These are phyloP conservation scores for Drosophila yooni DNA, from an alignment of 2,888 invertebrate species.

Conservation along the genomic window DNA sequence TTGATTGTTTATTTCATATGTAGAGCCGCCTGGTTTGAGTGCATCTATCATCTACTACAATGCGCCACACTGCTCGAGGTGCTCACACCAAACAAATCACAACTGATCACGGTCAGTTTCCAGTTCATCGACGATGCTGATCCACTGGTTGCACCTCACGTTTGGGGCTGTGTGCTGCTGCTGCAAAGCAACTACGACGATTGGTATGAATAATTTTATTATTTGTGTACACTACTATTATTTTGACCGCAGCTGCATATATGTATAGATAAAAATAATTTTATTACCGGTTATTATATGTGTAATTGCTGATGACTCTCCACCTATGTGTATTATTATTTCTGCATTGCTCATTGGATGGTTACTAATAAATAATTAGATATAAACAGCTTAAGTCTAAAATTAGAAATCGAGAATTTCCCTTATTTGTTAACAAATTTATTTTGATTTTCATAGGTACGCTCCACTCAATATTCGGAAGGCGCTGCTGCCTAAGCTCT, in stretches of 20 bases:
- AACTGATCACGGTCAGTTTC: conserved; percentile 87
- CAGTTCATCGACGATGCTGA: conserved; percentile 89
- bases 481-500: conserved; percentile 90
- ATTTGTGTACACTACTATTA: background rate
- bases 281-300: background rate
- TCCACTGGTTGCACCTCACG: conserved; percentile 87
- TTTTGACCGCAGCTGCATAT: background rate
- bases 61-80: conserved; percentile 86
- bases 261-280: background rate
- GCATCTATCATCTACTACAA: conserved; percentile 88
- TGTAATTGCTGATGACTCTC: background rate
- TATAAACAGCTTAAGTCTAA: background rate
- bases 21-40: conserved; percentile 89
- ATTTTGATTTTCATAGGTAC: conserved; percentile 66
- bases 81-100: conserved; percentile 86
- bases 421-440: background rate
- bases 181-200: conserved; percentile 87
- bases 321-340: background rate
- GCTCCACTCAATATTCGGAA: conserved; percentile 90
- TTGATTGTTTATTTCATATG: conserved; percentile 14
- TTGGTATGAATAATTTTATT: conserved; percentile 73
- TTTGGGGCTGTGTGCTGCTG: conserved; percentile 91
- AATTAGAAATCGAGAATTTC: background rate
- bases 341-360: background rate
- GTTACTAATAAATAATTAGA: background rate